Conservation (phyloP, 2,888 invertebrate species). For the Plagodis dolabraria region DNA sequence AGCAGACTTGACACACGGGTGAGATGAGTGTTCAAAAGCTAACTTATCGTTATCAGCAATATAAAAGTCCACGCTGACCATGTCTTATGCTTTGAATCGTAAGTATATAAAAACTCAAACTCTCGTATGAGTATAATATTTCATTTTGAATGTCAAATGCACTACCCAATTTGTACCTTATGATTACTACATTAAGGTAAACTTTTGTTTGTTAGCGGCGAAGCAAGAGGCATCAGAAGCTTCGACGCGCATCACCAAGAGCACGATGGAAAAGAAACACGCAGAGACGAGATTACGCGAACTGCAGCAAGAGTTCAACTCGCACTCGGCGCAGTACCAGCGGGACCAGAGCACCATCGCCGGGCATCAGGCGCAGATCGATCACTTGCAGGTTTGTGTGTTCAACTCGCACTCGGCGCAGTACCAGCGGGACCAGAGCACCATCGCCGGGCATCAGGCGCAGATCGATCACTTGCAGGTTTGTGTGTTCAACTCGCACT, state of each 20-base stretch:
- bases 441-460: conserved; percentile 41
- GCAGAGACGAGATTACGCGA: conserved; percentile 85
- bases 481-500: conserved; percentile 83
- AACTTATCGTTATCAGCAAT: too few species aligned
- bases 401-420: conserved; percentile 87
- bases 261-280: conserved; percentile 89
- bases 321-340: conserved; percentile 87
- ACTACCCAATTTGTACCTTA: too few species aligned
- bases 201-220: conserved; percentile 80
- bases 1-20: too few species aligned
- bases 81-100: too few species aligned
- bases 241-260: conserved; percentile 91
- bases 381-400: conserved; percentile 72
- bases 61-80: too few species aligned
- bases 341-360: conserved; percentile 70
- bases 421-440: conserved; percentile 84
- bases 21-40: too few species aligned
- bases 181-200: too few species aligned
- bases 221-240: conserved; percentile 91
- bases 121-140: too few species aligned
- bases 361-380: conserved; percentile 52
- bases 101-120: too few species aligned
- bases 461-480: conserved; percentile 77
- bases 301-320: conserved; percentile 88
- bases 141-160: too few species aligned